Conservation (phyloP, 92 coral and sea anemone species). For the Zoanthus gigantus region DNA sequence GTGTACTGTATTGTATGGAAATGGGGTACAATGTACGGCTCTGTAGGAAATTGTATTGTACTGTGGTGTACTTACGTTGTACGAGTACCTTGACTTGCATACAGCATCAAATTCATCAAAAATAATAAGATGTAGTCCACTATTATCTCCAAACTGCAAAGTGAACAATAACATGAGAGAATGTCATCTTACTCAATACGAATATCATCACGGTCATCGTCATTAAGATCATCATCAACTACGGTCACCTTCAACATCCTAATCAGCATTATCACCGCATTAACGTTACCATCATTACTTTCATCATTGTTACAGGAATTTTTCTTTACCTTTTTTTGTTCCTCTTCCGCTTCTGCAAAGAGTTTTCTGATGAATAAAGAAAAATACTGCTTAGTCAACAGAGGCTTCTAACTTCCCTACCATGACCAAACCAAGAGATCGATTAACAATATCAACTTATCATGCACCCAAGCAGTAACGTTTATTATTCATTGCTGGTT, state of each 20-base stretch:
- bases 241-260: background rate
- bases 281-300: background rate
- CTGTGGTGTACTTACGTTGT: slow-evolving; percentile 77
- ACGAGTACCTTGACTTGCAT: slow-evolving; percentile 97
- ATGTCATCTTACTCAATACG: background rate
- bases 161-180: background rate
- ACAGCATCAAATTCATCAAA: slow-evolving; percentile 99
- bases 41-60: background rate
- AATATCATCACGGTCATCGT: background rate
- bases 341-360: slow-evolving; percentile 99
- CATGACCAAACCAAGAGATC: no score
- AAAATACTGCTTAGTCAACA: background rate
- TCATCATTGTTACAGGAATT: background rate
- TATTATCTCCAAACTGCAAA: slow-evolving; percentile 89
- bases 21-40: no score
- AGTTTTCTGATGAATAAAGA: slow-evolving; percentile 67
- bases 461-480: no score
- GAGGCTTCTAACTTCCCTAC: no score
- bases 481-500: no score
- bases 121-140: slow-evolving; percentile 95
- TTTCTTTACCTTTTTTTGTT: slow-evolving; percentile 85
- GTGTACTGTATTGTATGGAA: no score
- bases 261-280: background rate
- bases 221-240: background rate
- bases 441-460: no score